Evolutionary conservation across 2,797 vertebrate genomes (phyloP).

Genomic region (Tinamus major): DNA sequence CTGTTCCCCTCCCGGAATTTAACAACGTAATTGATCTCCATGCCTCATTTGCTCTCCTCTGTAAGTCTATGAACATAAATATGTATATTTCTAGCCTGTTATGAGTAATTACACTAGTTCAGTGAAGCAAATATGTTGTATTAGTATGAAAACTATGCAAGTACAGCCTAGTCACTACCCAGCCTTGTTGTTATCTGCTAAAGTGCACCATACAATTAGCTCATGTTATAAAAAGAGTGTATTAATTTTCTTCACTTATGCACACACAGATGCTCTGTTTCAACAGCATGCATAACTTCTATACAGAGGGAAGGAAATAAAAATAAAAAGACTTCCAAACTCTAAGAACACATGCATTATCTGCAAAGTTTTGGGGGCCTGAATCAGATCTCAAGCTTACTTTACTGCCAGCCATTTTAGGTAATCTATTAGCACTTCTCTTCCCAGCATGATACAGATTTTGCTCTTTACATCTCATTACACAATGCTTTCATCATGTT

Average conservation of each 20-base stretch:
- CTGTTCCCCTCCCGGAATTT: neutral
- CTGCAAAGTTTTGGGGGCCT: neutral
- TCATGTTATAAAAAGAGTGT: neutral
- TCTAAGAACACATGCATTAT: neutral
- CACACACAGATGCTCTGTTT: neutral
- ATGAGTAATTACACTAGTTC: constrained; percentile 31
- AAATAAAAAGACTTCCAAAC: neutral
- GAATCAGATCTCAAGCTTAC: neutral
- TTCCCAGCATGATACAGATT: constrained; percentile 72
- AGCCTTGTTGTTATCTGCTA: neutral
- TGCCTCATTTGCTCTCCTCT: neutral
- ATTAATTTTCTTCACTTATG: neutral
- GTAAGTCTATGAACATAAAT: constrained; percentile 25
- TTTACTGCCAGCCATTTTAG: constrained; percentile 24
- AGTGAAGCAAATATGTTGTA: neutral
- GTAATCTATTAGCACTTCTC: constrained; percentile 52
- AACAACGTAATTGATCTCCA: constrained; percentile 22
- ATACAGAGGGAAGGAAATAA: neutral
- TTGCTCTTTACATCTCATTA: constrained; percentile 88
- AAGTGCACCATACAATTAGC: constrained; percentile 22
- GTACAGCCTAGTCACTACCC: neutral
- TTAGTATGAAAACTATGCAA: neutral
- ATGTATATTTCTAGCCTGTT: neutral
- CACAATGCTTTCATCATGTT: constrained; percentile 83
- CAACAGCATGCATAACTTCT: neutral